Percentiles rank a stretch among this genome's conserved stretches.
Evolutionary conservation across 2,113 vertebrate genomes (phyloP).

Genomic region (Kryptolebias marmoratus): DNA sequence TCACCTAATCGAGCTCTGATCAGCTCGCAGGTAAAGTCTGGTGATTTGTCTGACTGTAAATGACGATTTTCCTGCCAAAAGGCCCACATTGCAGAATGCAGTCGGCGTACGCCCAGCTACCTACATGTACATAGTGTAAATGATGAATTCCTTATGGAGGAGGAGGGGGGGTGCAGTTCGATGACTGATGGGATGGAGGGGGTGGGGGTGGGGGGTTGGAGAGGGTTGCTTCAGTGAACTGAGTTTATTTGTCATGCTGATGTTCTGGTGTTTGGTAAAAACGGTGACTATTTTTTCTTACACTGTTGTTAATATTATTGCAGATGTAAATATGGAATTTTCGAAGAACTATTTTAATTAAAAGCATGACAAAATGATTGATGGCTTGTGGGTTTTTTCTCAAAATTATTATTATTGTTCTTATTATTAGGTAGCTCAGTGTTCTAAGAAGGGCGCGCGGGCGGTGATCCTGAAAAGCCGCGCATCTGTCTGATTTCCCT

Average conservation of each 20-base stretch:
- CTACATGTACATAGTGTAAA: slow-evolving; percentile 82
- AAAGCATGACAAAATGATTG: slow-evolving; percentile 80
- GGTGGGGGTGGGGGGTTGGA: slow-evolving; percentile 21
- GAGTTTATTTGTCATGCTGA: slow-evolving; percentile 76
- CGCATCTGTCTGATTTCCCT: slow-evolving; percentile 83
- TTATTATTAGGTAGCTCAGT: not conserved
- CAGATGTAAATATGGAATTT: slow-evolving; percentile 84
- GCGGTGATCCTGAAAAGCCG: slow-evolving; percentile 82
- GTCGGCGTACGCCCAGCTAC: slow-evolving; percentile 38
- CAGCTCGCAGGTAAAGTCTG: slow-evolving; percentile 45
- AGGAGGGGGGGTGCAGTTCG: slow-evolving; percentile 46
- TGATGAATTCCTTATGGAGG: slow-evolving; percentile 63
- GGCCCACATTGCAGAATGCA: not conserved
- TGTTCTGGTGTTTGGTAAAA: slow-evolving; percentile 79
- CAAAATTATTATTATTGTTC: not conserved
- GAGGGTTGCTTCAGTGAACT: slow-evolving; percentile 57
- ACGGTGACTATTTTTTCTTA: slow-evolving; percentile 81
- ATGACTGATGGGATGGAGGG: slow-evolving; percentile 38
- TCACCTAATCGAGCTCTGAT: not conserved
- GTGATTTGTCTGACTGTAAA: slow-evolving; percentile 37
- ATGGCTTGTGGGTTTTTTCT: not conserved
- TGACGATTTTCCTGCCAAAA: slow-evolving; percentile 31
- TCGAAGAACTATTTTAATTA: slow-evolving; percentile 88
- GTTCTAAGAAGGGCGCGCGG: slow-evolving; percentile 74
- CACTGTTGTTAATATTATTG: slow-evolving; percentile 83